A percentile compares a stretch with the other conserved stretches of the same genome.
Evolutionary conservation across 1,140 invertebrate genomes (phyloP).

Genomic region (Zelostemma sp.): DNA sequence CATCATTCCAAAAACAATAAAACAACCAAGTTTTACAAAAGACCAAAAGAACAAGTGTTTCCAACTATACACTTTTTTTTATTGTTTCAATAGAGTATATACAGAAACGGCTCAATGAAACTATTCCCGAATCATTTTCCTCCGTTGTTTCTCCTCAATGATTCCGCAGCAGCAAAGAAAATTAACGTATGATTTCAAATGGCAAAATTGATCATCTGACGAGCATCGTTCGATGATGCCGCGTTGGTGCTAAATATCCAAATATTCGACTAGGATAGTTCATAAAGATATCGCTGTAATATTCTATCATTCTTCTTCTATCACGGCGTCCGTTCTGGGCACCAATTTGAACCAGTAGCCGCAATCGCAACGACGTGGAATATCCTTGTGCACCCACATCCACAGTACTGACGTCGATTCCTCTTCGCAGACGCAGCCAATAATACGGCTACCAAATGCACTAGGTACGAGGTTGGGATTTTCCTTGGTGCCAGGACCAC

Average conservation of each 20-base stretch:
- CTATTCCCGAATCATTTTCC: constrained; percentile 22
- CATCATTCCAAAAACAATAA: too few species aligned
- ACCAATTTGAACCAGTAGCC: constrained; percentile 96
- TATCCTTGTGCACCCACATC: constrained; percentile 94
- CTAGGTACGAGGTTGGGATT: constrained; percentile 92
- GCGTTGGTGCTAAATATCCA: constrained; percentile 58
- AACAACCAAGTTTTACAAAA: too few species aligned
- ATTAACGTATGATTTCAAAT: constrained; percentile 34
- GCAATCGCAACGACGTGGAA: constrained; percentile 92
- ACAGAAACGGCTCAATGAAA: constrained; percentile 16
- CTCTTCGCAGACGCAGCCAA: constrained; percentile 97
- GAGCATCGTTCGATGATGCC: constrained; percentile 47
- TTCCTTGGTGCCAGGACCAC: constrained; percentile 85
- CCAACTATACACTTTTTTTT: too few species aligned
- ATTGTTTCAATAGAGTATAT: constrained; percentile 31
- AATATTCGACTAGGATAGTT: constrained; percentile 58
- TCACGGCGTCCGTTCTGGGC: constrained; percentile 48
- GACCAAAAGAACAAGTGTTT: too few species aligned
- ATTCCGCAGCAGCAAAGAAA: constrained; percentile 14
- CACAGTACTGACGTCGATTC: constrained; percentile 89
- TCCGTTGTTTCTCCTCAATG: constrained; percentile 17
- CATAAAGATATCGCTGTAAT: constrained; percentile 65
- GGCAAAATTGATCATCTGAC: constrained; percentile 30
- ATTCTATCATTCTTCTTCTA: constrained; percentile 70
- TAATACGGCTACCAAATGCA: constrained; percentile 86